Evolutionary conservation across 2,113 vertebrate species (phyloP), one percentile per base, ranked within the genome.

Genomic region (Struthidea cinerea): DNA sequence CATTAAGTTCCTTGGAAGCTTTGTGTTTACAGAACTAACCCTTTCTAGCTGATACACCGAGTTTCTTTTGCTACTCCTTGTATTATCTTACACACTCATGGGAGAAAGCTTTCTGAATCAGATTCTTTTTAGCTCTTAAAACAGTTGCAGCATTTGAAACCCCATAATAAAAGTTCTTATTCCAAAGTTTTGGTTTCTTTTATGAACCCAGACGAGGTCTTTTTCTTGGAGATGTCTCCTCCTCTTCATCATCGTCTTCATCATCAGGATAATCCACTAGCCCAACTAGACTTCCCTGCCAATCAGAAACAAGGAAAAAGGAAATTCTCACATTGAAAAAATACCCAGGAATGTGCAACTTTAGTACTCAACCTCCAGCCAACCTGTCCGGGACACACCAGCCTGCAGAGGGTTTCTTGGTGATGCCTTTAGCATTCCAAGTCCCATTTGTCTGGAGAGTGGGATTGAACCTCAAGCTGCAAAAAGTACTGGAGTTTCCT

Each of bases 181-280:
- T 96, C 94, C 76, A 87, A 94, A 87, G 71, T 91, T 96, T 97
- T 96, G 93, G 94, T 95, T 96, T 93, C 55, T 24, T 96, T 98
- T 99, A 99, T 94, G 99, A 99, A 97, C 99, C 99, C 93, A 99
- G 98, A 69, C 99, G 99, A 96, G 99, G 98, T 97, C 99, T 98
- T 97, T 99, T 99, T 91, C 99, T 98, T 56, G 99, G 99, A 80
- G 99, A 98, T 56, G 99, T 98, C 81, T 99, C 99, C 93, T 98
- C 99, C 47, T 99, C 99, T 65, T 99, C 99, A 7, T 99, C 99
- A 11, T 99, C 99, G 0, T 99, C 98, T 97, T 99, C 99, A 79
- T 99, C 99, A 46, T 99, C 99, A 57, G 99, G 99, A 95, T 99
- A 99, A 98, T 99, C 99, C 97, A 99, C 99, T 87, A 99, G 98